Evolutionary conservation across 2,113 vertebrate genomes (phyloP).

Genomic region (Opisthocomus hoazin): DNA sequence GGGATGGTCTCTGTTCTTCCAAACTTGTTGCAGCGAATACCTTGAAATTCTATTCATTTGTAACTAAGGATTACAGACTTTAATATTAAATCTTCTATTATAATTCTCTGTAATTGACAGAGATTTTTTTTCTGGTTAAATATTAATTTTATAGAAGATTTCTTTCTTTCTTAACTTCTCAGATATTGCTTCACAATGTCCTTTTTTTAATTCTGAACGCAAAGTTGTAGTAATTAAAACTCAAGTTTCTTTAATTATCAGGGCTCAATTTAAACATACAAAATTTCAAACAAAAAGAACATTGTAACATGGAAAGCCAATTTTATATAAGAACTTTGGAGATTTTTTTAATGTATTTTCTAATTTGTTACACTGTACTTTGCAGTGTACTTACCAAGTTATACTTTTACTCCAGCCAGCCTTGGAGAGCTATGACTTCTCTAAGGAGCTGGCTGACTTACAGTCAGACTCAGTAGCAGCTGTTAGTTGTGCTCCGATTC

Average conservation of each 20-base stretch:
- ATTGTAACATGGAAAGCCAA: neutral
- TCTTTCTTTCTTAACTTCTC: neutral
- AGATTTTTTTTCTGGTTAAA: neutral
- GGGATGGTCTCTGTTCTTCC: neutral
- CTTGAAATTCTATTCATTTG: neutral
- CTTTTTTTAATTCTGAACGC: neutral
- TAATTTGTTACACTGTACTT: neutral
- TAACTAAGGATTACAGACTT: neutral
- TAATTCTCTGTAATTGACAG: neutral
- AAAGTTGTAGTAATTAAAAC: neutral
- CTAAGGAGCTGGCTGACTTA: neutral
- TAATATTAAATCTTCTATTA: neutral
- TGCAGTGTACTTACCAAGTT: neutral
- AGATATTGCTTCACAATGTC: neutral
- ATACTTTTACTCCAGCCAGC: neutral
- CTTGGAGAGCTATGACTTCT: neutral
- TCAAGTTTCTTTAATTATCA: neutral
- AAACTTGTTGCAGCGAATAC: neutral
- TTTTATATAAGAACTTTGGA: neutral
- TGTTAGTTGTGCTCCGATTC: neutral
- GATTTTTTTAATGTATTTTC: neutral
- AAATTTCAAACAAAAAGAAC: neutral
- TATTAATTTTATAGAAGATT: neutral
- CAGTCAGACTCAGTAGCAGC: neutral
- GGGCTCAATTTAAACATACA: neutral